Evolutionary conservation across 64 coral and sea anemone species (phyloP).

Genomic region (Stylophora pistillata): DNA sequence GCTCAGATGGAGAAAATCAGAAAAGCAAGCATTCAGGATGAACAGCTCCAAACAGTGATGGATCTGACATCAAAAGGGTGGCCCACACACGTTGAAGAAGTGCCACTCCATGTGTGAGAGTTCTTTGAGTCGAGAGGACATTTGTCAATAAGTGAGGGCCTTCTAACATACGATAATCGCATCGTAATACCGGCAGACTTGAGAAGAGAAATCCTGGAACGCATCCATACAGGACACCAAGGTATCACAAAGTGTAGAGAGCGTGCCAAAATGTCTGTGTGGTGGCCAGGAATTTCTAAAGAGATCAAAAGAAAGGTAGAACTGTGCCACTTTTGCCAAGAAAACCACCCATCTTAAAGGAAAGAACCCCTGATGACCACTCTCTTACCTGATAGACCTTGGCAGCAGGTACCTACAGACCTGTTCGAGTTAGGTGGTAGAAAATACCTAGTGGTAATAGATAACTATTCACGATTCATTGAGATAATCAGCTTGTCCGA

Average conservation of each 20-base stretch:
- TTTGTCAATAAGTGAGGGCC: conserved; percentile 43
- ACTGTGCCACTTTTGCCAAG: conserved; percentile 14
- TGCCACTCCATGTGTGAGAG: conserved; percentile 15
- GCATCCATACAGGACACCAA: conserved; percentile 49
- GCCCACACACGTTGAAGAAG: background rate
- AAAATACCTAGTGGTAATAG: conserved; percentile 27
- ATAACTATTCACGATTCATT: conserved; percentile 46
- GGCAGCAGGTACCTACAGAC: conserved; percentile 52
- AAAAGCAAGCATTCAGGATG: background rate
- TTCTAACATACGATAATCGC: conserved; percentile 36
- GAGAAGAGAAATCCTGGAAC: conserved; percentile 44
- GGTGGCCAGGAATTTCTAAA: conserved; percentile 56
- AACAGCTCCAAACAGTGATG: background rate
- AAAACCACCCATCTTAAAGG: conserved; percentile 4
- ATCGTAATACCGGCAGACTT: conserved; percentile 42
- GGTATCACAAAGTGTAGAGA: conserved; percentile 40
- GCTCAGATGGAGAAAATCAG: conserved; percentile 30
- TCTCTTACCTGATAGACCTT: conserved; percentile 21
- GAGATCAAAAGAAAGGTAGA: conserved; percentile 34
- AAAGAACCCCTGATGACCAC: conserved; percentile 39
- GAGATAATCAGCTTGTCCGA: background rate
- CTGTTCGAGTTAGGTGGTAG: background rate
- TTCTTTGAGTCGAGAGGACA: background rate
- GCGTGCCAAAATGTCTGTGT: conserved; percentile 50
- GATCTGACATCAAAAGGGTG: conserved; percentile 11